Evolutionary conservation across 2,113 vertebrate genomes (phyloP).

Genomic region (Silurus glanis): DNA sequence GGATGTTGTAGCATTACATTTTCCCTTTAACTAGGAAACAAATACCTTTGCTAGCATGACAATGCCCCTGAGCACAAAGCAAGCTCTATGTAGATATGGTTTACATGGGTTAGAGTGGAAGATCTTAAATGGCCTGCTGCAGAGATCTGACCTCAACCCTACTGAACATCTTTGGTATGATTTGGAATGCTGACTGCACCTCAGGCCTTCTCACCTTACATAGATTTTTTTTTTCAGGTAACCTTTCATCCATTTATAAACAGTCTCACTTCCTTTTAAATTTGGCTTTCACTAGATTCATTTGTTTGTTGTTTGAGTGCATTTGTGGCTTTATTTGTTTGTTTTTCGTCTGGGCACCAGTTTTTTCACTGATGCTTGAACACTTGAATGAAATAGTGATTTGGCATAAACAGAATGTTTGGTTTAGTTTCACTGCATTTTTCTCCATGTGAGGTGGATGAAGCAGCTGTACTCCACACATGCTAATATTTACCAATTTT

Average conservation of each 20-base stretch:
- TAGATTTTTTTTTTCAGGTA: background rate
- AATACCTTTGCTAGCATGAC: too few species aligned
- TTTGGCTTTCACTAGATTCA: background rate
- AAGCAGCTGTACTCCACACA: background rate
- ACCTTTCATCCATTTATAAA: background rate
- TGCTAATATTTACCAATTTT: background rate
- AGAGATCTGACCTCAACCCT: too few species aligned
- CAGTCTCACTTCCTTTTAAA: background rate
- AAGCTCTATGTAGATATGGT: too few species aligned
- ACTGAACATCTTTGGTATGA: too few species aligned
- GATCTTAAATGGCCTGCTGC: too few species aligned
- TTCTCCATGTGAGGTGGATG: background rate
- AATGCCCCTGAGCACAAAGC: too few species aligned
- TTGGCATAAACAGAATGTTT: background rate
- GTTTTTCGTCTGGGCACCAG: background rate
- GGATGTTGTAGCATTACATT: too few species aligned
- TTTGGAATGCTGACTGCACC: too few species aligned
- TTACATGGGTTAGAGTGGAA: too few species aligned
- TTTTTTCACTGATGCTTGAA: background rate
- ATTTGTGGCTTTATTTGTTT: background rate
- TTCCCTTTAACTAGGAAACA: too few species aligned
- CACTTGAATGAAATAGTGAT: background rate
- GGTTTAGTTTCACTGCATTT: background rate
- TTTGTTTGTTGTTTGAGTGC: background rate
- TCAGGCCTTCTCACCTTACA: too few species aligned